phyloP scores from a whole-genome alignment of 2,888 invertebrate species.

The Synanthedon myopaeformis region DNA sequence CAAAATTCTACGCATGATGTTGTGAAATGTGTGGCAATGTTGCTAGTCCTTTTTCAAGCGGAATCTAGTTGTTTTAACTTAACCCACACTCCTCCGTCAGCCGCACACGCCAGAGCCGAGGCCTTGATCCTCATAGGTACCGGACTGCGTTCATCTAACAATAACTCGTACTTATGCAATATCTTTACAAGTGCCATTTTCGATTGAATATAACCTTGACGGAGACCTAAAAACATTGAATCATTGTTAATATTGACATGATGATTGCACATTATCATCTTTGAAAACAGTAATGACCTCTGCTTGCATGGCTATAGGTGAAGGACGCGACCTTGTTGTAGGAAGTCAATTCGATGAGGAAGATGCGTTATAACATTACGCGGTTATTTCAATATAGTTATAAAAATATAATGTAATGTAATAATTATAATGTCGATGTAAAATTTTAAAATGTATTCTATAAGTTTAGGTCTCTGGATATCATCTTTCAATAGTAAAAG shows the following conservation, averaged over 20 bases:
- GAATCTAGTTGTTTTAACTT: conserved; percentile 24
- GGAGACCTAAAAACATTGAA: conserved; percentile 36
- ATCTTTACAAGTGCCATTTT: conserved; percentile 55
- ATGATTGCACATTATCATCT: background rate
- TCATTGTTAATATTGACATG: background rate
- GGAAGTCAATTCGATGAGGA: background rate
- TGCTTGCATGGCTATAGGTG: background rate
- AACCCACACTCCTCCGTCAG: conserved; percentile 52
- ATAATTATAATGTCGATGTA: too few relatives aligned
- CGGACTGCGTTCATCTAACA: conserved; percentile 36
- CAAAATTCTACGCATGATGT: background rate
- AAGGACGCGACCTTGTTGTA: background rate
- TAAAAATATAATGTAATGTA: too few relatives aligned
- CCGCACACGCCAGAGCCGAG: conserved; percentile 39
- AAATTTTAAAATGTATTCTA: too few relatives aligned
- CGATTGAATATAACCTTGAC: conserved; percentile 60
- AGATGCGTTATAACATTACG: background rate
- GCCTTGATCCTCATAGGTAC: conserved; percentile 45
- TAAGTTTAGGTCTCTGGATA: too few relatives aligned
- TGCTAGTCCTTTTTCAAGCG: background rate
- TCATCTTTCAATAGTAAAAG: too few relatives aligned
- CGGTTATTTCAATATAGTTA: background rate
- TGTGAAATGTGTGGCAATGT: background rate
- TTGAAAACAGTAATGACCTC: background rate
- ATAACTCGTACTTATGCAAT: conserved; percentile 40